Evolutionary conservation across 2,113 vertebrate species (phyloP).

Genomic region (Lophochroa leadbeateri): DNA sequence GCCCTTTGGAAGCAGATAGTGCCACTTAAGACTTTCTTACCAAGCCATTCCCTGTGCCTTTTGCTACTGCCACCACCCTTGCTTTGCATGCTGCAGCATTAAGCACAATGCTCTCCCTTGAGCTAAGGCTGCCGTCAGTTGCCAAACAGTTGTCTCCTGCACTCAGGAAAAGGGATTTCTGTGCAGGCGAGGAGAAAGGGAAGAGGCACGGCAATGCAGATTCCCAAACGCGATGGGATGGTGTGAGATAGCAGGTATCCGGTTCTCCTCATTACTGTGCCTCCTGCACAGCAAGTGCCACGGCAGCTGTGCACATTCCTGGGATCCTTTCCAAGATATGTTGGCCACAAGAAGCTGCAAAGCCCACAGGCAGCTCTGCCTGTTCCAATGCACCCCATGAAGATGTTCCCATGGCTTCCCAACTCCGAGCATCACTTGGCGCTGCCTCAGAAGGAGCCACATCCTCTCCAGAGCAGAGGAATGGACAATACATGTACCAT

Average conservation of each 20-base stretch:
- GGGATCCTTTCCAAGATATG: not conserved
- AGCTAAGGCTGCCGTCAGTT: not conserved
- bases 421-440: not conserved
- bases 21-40: not conserved
- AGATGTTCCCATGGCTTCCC: fast-evolving
- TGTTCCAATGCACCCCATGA: not conserved
- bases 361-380: not conserved
- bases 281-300: not conserved
- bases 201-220: fast-evolving
- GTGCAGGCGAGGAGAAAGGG: not conserved
- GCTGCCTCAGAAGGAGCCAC: not conserved
- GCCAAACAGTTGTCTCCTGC: slow-evolving; percentile 1
- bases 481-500: fast-evolving
- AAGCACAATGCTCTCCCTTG: not conserved
- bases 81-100: not conserved
- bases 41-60: not conserved
- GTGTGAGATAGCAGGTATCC: fast-evolving
- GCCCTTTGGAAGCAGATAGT: slow-evolving; percentile 44
- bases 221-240: not conserved
- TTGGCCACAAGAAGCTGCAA: not conserved
- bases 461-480: not conserved
- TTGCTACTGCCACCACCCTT: not conserved
- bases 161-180: not conserved
- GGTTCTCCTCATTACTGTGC: fast-evolving
- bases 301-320: fast-evolving